Evolutionary conservation across 2,797 vertebrate genomes (phyloP).

Genomic region (Esox lucius): DNA sequence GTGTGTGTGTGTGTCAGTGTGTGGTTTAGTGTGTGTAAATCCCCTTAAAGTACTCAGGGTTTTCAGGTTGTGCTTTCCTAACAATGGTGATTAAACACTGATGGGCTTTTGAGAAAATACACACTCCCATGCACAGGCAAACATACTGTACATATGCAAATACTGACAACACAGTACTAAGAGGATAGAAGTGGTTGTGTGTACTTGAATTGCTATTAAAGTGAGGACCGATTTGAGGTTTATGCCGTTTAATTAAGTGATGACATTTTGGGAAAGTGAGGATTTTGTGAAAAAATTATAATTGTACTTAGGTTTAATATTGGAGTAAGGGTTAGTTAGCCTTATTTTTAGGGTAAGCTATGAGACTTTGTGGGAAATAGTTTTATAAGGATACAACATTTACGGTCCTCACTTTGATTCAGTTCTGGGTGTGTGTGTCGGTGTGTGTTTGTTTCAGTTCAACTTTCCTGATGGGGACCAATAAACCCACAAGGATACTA

Average conservation of each 20-base stretch:
- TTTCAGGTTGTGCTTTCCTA: slow-evolving; percentile 34
- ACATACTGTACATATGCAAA: slow-evolving; percentile 15
- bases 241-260: too few relatives aligned
- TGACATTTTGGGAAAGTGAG: too few relatives aligned
- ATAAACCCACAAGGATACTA: too few relatives aligned
- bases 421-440: not conserved
- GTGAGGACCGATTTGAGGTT: too few relatives aligned
- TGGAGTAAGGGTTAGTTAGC: too few relatives aligned
- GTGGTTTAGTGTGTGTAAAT: slow-evolving; percentile 35
- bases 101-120: slow-evolving; percentile 49
- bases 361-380: too few relatives aligned
- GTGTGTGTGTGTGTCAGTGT: slow-evolving; percentile 45
- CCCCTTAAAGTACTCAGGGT: slow-evolving; percentile 42
- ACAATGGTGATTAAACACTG: slow-evolving; percentile 55
- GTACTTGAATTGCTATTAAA: not conserved
- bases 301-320: too few relatives aligned
- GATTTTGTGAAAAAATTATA: too few relatives aligned
- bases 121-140: slow-evolving; percentile 12
- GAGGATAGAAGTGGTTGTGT: not conserved
- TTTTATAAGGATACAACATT: too few relatives aligned
- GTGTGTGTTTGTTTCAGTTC: not conserved
- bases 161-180: slow-evolving; percentile 1
- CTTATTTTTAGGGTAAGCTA: too few relatives aligned
- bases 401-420: too few relatives aligned
- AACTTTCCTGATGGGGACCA: too few relatives aligned